Percentiles rank a stretch among this genome's conserved stretches.
These are phyloP conservation scores for Oceanites oceanicus DNA, from an alignment of 2,113 vertebrate species.

Conservation along the genomic window DNA sequence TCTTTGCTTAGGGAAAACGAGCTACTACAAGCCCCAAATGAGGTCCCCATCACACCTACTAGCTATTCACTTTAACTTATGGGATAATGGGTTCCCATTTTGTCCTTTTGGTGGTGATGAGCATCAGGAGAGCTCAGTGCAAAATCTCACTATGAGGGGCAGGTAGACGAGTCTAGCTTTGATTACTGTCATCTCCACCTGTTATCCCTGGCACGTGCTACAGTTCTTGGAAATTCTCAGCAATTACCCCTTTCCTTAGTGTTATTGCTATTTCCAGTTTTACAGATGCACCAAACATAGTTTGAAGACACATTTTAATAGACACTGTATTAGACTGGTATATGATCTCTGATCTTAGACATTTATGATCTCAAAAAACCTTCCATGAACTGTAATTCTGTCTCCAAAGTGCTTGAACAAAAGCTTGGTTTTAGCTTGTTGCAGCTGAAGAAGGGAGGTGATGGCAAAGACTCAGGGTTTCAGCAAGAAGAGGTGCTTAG, in stretches of 20 bases:
- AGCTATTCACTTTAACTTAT: not conserved
- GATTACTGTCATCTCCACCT: not conserved
- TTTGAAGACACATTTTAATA: not conserved
- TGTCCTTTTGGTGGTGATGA: not conserved
- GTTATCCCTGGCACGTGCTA: not conserved
- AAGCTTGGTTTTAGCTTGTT: accelerated
- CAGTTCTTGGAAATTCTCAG: not conserved
- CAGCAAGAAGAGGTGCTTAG: not conserved
- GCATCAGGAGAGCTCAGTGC: not conserved
- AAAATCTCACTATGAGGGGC: not conserved
- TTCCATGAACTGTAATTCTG: not conserved
- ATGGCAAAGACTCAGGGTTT: not conserved
- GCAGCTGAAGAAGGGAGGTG: not conserved
- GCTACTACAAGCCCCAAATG: not conserved
- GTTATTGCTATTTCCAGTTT: not conserved
- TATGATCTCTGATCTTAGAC: not conserved
- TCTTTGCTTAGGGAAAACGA: not conserved
- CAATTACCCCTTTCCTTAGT: not conserved
- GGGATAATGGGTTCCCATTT: not conserved
- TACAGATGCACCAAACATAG: not conserved
- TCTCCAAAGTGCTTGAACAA: not conserved
- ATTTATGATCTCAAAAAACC: not conserved
- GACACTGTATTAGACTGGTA: not conserved
- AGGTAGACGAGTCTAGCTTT: not conserved
- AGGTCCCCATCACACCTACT: not conserved